phyloP scores from a whole-genome alignment of 2,113 vertebrate species.

The Ictalurus furcatus region DNA sequence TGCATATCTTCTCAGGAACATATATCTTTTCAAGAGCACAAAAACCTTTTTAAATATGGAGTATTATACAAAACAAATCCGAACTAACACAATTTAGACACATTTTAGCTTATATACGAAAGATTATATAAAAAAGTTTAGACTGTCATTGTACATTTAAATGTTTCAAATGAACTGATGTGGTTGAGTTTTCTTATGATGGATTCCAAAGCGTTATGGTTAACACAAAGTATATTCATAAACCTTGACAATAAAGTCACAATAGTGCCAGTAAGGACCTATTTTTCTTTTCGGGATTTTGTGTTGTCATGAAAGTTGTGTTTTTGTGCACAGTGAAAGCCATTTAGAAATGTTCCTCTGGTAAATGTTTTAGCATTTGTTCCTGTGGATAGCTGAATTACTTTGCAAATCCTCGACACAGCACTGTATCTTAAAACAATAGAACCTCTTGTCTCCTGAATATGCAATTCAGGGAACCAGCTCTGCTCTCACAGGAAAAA shows the following conservation, averaged over 20 bases:
- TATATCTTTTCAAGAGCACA: not conserved
- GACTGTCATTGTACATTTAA: not conserved
- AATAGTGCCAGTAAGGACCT: not conserved
- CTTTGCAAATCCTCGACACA: conserved; percentile 17
- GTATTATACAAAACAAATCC: not conserved
- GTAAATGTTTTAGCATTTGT: conserved; percentile 35
- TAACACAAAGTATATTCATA: not conserved
- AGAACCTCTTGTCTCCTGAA: conserved; percentile 13
- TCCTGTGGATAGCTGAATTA: conserved; percentile 29
- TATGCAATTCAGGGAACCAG: not conserved
- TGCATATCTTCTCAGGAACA: not conserved
- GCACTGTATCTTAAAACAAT: conserved; percentile 15
- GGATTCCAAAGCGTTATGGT: not conserved
- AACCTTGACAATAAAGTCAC: not conserved
- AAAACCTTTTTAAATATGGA: not conserved
- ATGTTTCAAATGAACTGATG: not conserved
- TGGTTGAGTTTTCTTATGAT: not conserved
- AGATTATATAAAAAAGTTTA: not conserved
- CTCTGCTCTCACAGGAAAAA: conserved; percentile 20
- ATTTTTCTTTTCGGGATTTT: not conserved
- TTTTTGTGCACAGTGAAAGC: conserved; percentile 23
- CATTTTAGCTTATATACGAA: not conserved
- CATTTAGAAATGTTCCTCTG: not conserved
- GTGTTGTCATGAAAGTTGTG: not conserved
- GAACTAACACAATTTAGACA: too few species aligned